phyloP scores from a whole-genome alignment of 2,797 vertebrate genomes.

The Anableps anableps region DNA sequence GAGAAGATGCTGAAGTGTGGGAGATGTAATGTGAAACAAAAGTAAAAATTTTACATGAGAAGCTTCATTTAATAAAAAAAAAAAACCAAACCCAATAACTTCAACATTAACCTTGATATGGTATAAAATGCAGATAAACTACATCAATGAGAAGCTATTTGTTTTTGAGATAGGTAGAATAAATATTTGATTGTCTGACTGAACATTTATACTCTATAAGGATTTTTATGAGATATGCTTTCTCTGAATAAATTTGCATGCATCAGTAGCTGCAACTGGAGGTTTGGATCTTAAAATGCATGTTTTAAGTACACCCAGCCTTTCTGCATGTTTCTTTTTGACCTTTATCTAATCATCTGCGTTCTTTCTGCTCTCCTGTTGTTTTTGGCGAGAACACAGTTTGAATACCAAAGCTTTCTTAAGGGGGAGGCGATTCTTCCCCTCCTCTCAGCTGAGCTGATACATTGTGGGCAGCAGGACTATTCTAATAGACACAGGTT shows the following conservation, averaged over 20 bases:
- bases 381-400: conserved; percentile 61
- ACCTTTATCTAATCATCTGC: conserved; percentile 76
- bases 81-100: too few relatives aligned
- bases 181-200: not conserved
- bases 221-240: not conserved
- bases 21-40: conserved; percentile 4
- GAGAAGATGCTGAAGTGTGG: conserved; percentile 6
- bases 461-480: conserved; percentile 77
- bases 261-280: conserved; percentile 21
- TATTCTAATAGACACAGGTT: conserved; percentile 83
- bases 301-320: conserved; percentile 53
- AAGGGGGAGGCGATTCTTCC: conserved; percentile 41
- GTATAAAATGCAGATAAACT: conserved; percentile 10
- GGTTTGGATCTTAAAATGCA: conserved; percentile 48
- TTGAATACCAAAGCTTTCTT: conserved; percentile 73
- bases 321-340: conserved; percentile 69
- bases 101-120: not conserved
- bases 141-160: conserved; percentile 1
- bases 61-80: conserved; percentile 10
- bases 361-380: conserved; percentile 64
- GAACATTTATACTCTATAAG: not conserved
- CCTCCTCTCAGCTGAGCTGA: conserved; percentile 56
- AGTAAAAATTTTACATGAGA: conserved; percentile 27
- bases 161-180: not conserved
- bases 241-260: not conserved